Base-by-base conservation (phyloP, 2,113 vertebrate genomes). In the Plectropomus leopardus region DNA sequence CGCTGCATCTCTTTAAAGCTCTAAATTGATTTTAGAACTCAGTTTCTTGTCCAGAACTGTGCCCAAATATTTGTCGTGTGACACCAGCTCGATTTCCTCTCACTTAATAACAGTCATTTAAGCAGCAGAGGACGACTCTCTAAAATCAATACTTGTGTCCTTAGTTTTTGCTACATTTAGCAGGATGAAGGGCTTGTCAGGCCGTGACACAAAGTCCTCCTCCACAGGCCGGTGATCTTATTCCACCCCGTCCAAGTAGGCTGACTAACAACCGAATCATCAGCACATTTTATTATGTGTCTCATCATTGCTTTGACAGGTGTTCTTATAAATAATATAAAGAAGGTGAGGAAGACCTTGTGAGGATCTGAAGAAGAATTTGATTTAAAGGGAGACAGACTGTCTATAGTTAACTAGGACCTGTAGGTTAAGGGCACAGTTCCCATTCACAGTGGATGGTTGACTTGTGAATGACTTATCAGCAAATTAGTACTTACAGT, bases 191-290 rank as follows among this genome's bases (percentile, higher is more conserved):
- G 59, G 66, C 68, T 68, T 50, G 42, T 66, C 51, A 57, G 3
- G 1, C 19, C 19, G n/a, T 36, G 26, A 81, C 66, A 59, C 24
- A 28, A 26, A 45, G 63, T 69, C 81, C 55, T 55, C 70, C 77
- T 68, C 65, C 65, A 72, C 65, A 80, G 69, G 21, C 51, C 7
- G n/a, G 10, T 19, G 55, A 61, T 78, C 72, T 57, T 77, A 16
- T 45, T 65, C 42, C 54, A 21, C 17, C 42, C 40, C 4, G 23
- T 75, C 69, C 34, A 9, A 19, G 54, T 42, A 28, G 70, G 54
- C 71, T 82, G 71, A 83, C 75, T 59, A 76, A 82, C 50, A 57
- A 21, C 60, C 15, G 7, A 72, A 57, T 84, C 67, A 47, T 66
- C 66, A n/a, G 36, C 53, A 55, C 78, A 76, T 72, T 79, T 59